Conservation (phyloP, 2,797 vertebrate genomes). For the Hylomyscus alleni region DNA sequence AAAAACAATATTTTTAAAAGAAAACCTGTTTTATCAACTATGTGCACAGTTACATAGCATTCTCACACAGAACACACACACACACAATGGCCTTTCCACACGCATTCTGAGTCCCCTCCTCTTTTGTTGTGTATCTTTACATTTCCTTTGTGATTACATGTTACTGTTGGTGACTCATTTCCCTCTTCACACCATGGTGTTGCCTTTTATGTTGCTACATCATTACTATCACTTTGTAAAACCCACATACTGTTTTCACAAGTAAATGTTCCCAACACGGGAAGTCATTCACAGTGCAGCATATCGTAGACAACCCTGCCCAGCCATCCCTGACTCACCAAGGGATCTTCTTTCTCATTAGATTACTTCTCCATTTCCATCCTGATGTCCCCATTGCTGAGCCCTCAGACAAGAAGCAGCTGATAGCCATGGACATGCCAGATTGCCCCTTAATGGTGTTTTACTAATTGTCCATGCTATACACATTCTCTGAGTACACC, state of each 20-base stretch:
- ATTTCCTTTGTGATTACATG: not conserved
- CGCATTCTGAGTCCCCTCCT: not conserved
- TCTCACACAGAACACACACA: not conserved
- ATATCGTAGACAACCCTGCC: not conserved
- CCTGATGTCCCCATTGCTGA: not conserved
- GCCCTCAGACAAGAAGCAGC: slow-evolving; percentile 10
- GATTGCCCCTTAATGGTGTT: slow-evolving; percentile 16
- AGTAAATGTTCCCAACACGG: not conserved
- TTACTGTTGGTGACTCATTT: not conserved
- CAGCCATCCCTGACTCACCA: not conserved
- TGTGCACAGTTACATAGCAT: not conserved
- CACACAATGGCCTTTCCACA: not conserved
- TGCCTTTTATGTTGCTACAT: not conserved
- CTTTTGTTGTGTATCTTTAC: not conserved
- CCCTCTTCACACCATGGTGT: not conserved
- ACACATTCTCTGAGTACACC: not conserved
- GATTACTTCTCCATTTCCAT: slow-evolving; percentile 60
- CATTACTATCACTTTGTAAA: slow-evolving; percentile 58
- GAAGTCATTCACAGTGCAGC: not conserved
- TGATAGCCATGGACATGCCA: not conserved
- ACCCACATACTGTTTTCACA: not conserved
- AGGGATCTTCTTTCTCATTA: not conserved
- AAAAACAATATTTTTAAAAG: not conserved
- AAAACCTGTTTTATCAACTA: not conserved
- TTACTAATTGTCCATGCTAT: not conserved